Evolutionary conservation across 2,888 invertebrate species (phyloP).

Genomic region (Drosophila nr. perissopoda): DNA sequence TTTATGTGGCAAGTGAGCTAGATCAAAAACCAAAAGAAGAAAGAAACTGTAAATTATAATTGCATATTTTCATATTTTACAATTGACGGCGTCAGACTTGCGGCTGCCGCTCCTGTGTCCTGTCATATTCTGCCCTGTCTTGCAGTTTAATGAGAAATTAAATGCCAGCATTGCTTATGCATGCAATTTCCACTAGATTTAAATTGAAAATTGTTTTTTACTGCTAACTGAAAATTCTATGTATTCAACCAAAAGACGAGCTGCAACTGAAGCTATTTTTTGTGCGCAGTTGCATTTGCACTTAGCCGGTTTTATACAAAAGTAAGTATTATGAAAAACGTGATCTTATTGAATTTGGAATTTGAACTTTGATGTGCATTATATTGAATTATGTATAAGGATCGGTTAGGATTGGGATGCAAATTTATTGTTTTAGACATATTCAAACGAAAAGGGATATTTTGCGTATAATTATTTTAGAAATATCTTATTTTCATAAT

Average conservation of each 20-base stretch:
- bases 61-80: conserved; percentile 84
- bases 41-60: conserved; percentile 82
- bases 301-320: conserved; percentile 17
- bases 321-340: conserved; percentile 8
- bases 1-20: conserved; percentile 65
- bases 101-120: conserved; percentile 15
- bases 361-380: not conserved
- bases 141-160: conserved; percentile 72
- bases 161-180: conserved; percentile 61
- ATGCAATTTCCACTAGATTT: conserved; percentile 65
- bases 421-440: not conserved
- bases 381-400: not conserved
- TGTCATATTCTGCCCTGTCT: conserved; percentile 4
- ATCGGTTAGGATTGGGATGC: not conserved
- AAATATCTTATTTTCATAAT: not conserved
- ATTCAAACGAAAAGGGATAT: accelerated
- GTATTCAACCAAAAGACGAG: conserved; percentile 12
- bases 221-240: not conserved
- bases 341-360: conserved; percentile 16
- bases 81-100: conserved; percentile 74
- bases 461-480: not conserved
- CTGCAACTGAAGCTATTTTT: conserved; percentile 4
- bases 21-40: conserved; percentile 29
- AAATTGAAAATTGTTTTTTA: conserved; percentile 56
- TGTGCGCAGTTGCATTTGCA: conserved; percentile 41